These are phyloP conservation scores for Oreochromis mossambicus DNA, from an alignment of 2,797 vertebrate species.

Conservation along the genomic window DNA sequence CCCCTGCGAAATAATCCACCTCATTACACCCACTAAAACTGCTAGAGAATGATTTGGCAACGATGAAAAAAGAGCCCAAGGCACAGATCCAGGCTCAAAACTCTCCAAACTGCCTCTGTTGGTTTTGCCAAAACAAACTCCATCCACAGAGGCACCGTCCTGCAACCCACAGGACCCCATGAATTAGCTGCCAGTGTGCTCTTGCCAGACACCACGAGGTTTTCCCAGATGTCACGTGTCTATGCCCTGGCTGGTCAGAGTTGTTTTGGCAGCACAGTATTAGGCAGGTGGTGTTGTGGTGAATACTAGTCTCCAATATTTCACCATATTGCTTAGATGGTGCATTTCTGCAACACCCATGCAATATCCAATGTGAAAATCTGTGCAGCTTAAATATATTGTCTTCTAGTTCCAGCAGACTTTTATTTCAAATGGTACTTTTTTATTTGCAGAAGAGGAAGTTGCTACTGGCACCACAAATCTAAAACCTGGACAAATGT, in stretches of 20 bases:
- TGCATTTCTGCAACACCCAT: background rate
- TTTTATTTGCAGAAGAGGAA: background rate
- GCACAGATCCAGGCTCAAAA: background rate
- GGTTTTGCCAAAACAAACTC: background rate
- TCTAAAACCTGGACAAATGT: background rate
- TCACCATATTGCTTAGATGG: background rate
- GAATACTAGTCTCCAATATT: background rate
- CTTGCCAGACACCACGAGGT: fast-evolving
- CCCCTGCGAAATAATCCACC: background rate
- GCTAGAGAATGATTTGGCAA: background rate
- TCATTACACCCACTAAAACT: background rate
- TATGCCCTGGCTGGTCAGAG: background rate
- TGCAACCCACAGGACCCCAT: background rate
- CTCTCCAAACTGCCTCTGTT: background rate
- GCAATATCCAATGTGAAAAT: background rate
- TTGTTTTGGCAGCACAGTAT: background rate
- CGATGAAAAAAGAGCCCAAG: background rate
- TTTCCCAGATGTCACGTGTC: background rate
- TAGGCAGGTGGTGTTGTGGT: background rate
- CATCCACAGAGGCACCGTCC: background rate
- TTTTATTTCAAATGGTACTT: background rate
- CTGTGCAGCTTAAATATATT: background rate
- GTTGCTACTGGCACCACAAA: background rate
- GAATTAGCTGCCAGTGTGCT: background rate
- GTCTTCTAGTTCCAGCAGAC: background rate